Percentiles rank a stretch among this genome's conserved stretches.
These are phyloP conservation scores for Lacanobia wlatinum DNA, from an alignment of 2,888 invertebrate genomes.

Conservation along the genomic window DNA sequence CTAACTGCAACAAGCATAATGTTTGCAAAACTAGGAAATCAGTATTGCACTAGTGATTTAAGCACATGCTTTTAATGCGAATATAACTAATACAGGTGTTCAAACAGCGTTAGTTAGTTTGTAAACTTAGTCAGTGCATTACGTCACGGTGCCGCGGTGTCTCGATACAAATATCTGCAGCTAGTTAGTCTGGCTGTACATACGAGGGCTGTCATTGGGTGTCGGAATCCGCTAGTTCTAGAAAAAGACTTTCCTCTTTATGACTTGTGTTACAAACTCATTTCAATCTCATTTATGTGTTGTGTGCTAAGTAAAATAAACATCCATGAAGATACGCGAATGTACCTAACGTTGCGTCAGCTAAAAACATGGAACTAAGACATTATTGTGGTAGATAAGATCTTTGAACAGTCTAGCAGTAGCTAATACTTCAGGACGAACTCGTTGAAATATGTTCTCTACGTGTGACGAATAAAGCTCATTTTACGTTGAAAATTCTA, in stretches of 20 bases:
- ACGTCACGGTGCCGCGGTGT: not conserved
- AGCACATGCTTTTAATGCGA: not conserved
- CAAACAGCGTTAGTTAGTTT: not conserved
- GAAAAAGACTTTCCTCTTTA: not conserved
- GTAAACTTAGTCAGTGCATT: not conserved
- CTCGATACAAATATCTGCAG: not conserved
- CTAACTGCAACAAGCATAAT: not conserved
- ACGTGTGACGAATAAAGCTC: slow-evolving; percentile 1
- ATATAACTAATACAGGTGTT: not conserved
- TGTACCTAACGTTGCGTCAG: not conserved
- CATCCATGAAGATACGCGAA: not conserved
- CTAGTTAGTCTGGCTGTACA: not conserved
- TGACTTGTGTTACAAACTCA: not conserved
- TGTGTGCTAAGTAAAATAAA: not conserved
- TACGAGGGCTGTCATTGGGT: not conserved
- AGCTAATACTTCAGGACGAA: not conserved
- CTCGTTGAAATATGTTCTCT: not conserved
- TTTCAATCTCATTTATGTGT: not conserved
- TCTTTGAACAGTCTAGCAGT: not conserved
- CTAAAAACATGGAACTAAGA: slow-evolving; percentile 8
- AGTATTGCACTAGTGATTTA: not conserved
- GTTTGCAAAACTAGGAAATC: not conserved
- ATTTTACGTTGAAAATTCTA: not conserved
- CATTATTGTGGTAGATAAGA: slow-evolving; percentile 4
- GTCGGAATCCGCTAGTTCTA: not conserved